Conservation (phyloP, 23 tunicate species). For the Halocynthia roretzi region DNA sequence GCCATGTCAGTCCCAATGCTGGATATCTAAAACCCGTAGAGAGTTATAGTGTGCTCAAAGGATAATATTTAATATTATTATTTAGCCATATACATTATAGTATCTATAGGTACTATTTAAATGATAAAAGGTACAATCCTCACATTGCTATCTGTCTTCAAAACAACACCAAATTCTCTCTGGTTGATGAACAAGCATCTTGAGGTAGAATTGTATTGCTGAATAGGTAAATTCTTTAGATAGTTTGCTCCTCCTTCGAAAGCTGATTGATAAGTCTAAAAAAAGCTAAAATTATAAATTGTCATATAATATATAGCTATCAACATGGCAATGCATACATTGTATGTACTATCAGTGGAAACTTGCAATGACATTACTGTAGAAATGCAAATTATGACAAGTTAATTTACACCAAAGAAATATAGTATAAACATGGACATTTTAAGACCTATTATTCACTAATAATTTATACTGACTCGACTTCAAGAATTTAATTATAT, state of each 20-base stretch:
- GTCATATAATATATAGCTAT: not conserved
- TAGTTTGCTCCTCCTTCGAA: not conserved
- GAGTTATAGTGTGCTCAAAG: not conserved
- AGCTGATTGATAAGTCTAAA: not conserved
- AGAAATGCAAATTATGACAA: too few relatives aligned
- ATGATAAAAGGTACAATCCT: too few relatives aligned
- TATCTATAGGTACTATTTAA: too few relatives aligned
- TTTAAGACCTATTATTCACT: too few relatives aligned
- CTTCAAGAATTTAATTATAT: too few relatives aligned
- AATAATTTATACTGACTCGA: too few relatives aligned
- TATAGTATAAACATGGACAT: too few relatives aligned
- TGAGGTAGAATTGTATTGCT: not conserved
- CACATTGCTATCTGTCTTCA: too few relatives aligned
- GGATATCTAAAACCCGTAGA: conserved; percentile 20
- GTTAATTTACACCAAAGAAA: too few relatives aligned
- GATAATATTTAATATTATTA: not conserved
- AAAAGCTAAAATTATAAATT: not conserved
- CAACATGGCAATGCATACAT: too few relatives aligned
- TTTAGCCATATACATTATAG: not conserved
- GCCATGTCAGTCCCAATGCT: conserved; percentile 71
- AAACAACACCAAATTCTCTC: conserved; percentile 19
- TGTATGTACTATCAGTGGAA: too few relatives aligned
- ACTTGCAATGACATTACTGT: too few relatives aligned
- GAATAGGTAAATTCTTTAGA: not conserved
- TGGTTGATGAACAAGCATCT: conserved; percentile 4